These are phyloP conservation scores for Thunnus albacares DNA, from an alignment of 2,797 vertebrate genomes.

Conservation along the genomic window DNA sequence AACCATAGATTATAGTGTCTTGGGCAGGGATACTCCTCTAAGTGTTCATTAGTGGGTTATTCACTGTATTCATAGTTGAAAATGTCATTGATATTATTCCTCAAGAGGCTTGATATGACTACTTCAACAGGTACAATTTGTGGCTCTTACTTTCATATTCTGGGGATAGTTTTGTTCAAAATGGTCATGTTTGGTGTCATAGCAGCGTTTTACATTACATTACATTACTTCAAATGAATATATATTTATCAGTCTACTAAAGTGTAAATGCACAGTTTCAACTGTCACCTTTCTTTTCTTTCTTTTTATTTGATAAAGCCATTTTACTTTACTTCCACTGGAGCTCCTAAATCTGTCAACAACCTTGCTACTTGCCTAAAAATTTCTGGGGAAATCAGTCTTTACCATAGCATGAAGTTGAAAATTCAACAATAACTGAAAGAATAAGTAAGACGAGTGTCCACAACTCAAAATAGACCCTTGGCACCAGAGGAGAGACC, in stretches of 20 bases:
- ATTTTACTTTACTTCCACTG: neutral
- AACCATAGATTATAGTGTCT: conserved; percentile 22
- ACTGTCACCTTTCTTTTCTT: neutral
- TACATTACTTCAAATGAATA: neutral
- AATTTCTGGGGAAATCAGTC: neutral
- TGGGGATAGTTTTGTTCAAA: neutral
- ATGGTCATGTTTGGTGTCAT: neutral
- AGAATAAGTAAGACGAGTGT: neutral
- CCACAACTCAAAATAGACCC: neutral
- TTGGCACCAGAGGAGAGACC: neutral
- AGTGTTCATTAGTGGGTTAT: neutral
- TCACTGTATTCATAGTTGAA: neutral
- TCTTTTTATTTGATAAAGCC: neutral
- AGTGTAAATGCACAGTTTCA: neutral
- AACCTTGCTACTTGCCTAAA: too few species aligned
- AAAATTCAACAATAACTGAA: neutral
- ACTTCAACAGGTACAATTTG: too few species aligned
- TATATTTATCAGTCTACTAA: neutral
- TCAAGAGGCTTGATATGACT: too few species aligned
- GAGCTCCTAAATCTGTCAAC: neutral
- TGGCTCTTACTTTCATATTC: neutral
- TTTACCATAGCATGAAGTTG: neutral
- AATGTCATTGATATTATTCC: too few species aligned
- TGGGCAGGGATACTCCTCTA: too few species aligned
- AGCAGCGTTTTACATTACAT: neutral